Base-by-base conservation (phyloP, 2,113 vertebrate species). In the Nothoprocta perdicaria region DNA sequence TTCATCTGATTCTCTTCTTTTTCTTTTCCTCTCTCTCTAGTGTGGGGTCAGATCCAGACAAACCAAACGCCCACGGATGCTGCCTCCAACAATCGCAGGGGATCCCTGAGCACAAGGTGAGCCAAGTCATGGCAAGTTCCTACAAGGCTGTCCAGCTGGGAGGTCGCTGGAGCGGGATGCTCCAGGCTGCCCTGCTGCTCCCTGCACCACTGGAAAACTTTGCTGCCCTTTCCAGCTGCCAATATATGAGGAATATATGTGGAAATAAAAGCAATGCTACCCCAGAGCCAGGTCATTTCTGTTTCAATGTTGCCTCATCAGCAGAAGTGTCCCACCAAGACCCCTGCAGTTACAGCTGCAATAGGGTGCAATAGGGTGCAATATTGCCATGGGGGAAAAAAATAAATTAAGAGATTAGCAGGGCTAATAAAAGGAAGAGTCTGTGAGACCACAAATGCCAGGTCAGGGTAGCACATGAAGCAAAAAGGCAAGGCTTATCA, bases 401-500 rank as follows among this genome's bases (percentile, higher is more conserved):
- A 14, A 15, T 38, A 38, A 38, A 38, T 38, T 50, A 21, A 58
- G 22, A 41, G 23, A 35, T 55, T 65, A 55, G 80, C 46, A 71
- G 9, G 76, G 21, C 75, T 94, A 89, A 80, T 67, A 83, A 89
- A 22, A 77, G 79, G 63, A 89, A 67, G 72, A 84, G 55, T 84
- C 78, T 76, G 38, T 15, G 27, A 57, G 71, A 80, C 17, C 92
- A 77, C 61, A 93, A 77, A 87, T 86, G 89, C 74, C 84, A 84
- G 43, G 81, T 61, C 26, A 80, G 58, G 52, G 81, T 41, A 89
- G 45, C 0, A 0, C 41, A 40, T 87, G 86, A 93, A 87, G 88
- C 67, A 43, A 74, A 76, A 69, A 79, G 55, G 91, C 80, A 38
- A 52, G 26, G 72, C 61, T 83, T 89, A 95, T 93, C 94, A 85